Evolutionary conservation across 2,113 vertebrate species (phyloP).

Genomic region (Rhinichthys klamathensis): DNA sequence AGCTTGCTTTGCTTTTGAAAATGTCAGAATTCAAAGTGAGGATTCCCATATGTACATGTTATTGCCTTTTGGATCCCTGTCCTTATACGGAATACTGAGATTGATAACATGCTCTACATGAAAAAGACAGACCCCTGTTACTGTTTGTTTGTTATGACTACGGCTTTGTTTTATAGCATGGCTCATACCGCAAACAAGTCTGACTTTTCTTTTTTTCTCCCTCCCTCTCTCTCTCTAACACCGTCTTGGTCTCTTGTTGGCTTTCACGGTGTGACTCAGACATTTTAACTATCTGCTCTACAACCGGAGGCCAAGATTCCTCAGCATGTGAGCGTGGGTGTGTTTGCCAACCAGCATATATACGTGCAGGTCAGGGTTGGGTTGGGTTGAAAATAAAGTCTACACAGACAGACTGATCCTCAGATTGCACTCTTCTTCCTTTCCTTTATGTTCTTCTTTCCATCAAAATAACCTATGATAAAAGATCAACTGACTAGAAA

Average conservation of each 20-base stretch:
- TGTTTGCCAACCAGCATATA: not conserved
- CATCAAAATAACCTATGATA: conserved; percentile 55
- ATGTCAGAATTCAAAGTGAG: conserved; percentile 13
- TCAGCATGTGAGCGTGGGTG: conserved; percentile 37
- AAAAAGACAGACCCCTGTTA: conserved; percentile 40
- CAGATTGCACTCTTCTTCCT: conserved; percentile 22
- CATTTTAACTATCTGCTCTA: conserved; percentile 51
- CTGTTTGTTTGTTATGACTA: conserved; percentile 61
- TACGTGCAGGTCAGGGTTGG: conserved; percentile 1
- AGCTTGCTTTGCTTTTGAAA: conserved; percentile 14
- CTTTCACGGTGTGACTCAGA: conserved; percentile 56
- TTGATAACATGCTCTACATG: conserved; percentile 32
- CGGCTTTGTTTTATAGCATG: conserved; percentile 53
- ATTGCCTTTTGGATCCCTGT: conserved; percentile 2
- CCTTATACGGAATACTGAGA: not conserved
- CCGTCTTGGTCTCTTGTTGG: conserved; percentile 27
- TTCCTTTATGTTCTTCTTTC: conserved; percentile 48
- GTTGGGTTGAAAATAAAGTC: conserved; percentile 36
- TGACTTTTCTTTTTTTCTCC: conserved; percentile 18
- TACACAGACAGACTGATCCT: conserved; percentile 11
- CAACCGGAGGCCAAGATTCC: conserved; percentile 53
- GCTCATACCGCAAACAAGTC: conserved; percentile 49
- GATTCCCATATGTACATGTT: conserved; percentile 37
- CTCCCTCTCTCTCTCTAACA: not conserved
- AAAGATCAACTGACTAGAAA: conserved; percentile 48